A percentile compares a stretch with the other conserved stretches of the same genome.
Conservation (phyloP, 2,113 vertebrate genomes). For the Microcebus lehilahytsara region DNA sequence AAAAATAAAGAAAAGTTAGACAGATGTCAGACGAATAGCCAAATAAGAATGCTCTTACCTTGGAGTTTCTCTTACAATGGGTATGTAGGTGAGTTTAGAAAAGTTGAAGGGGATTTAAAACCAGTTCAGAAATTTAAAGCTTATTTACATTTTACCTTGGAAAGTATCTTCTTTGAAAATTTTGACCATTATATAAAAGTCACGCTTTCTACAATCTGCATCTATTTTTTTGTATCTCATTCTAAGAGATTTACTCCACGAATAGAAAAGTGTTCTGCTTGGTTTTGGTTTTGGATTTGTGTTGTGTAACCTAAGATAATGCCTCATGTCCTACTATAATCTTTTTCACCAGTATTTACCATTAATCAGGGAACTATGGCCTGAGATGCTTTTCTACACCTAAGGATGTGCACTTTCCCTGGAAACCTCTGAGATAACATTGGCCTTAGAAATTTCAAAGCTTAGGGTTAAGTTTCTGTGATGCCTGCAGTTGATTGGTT, state of each 20-base stretch:
- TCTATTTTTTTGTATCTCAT: not conserved
- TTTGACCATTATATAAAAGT: not conserved
- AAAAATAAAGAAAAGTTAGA: constrained; percentile 8
- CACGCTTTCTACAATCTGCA: not conserved
- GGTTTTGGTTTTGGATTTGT: not conserved
- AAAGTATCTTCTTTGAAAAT: constrained; percentile 17
- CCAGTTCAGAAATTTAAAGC: constrained; percentile 5
- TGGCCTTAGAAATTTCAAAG: not conserved
- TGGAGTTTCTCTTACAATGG: not conserved
- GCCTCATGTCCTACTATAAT: not conserved
- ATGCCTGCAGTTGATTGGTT: not conserved
- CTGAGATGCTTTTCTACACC: not conserved
- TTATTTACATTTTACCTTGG: constrained; percentile 1
- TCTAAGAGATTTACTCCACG: not conserved
- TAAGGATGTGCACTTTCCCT: not conserved
- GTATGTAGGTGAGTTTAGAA: not conserved
- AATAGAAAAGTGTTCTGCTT: not conserved
- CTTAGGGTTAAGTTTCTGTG: not conserved
- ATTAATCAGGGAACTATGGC: not conserved
- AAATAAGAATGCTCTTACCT: not conserved
- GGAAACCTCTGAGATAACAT: not conserved
- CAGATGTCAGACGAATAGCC: not conserved
- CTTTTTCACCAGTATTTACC: not conserved
- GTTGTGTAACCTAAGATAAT: not conserved
- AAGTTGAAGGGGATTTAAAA: not conserved